A percentile compares a stretch with the other conserved stretches of the same genome.
Evolutionary conservation across 2,888 invertebrate genomes (phyloP).

Genomic region (Torymus tubicola): DNA sequence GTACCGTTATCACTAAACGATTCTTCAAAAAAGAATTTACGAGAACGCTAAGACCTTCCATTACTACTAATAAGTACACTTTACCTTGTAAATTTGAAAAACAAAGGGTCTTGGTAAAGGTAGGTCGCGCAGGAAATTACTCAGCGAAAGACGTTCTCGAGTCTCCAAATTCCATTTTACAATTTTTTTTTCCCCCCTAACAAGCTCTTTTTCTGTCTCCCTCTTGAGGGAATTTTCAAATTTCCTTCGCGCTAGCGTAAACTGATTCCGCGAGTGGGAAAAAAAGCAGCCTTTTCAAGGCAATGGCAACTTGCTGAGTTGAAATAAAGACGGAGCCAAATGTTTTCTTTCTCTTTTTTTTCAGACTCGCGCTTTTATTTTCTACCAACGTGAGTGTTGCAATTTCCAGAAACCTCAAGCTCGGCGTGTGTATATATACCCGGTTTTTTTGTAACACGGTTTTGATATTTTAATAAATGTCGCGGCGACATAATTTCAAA

Average conservation of each 20-base stretch:
- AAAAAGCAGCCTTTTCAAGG: background rate
- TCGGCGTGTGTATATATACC: too few relatives aligned
- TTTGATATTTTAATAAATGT: too few relatives aligned
- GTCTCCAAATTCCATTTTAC: background rate
- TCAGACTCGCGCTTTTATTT: too few relatives aligned
- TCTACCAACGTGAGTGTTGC: too few relatives aligned
- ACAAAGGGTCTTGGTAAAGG: background rate
- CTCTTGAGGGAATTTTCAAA: slow-evolving; percentile 7
- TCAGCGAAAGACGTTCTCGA: background rate
- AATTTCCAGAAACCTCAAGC: too few relatives aligned
- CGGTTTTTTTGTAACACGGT: too few relatives aligned
- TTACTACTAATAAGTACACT: background rate
- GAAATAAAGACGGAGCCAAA: background rate
- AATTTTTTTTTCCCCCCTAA: slow-evolving; percentile 9
- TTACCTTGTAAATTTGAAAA: background rate
- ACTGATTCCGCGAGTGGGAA: slow-evolving; percentile 7
- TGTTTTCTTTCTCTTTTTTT: background rate
- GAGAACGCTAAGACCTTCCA: too few relatives aligned
- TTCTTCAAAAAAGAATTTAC: too few relatives aligned
- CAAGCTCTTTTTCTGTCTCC: background rate
- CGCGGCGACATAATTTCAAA: too few relatives aligned
- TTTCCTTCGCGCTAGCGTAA: background rate
- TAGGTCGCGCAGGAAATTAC: background rate
- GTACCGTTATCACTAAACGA: too few relatives aligned
- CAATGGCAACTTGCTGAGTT: background rate